Base-by-base conservation (phyloP, 2,888 invertebrate genomes). In the Hedya salicella region DNA sequence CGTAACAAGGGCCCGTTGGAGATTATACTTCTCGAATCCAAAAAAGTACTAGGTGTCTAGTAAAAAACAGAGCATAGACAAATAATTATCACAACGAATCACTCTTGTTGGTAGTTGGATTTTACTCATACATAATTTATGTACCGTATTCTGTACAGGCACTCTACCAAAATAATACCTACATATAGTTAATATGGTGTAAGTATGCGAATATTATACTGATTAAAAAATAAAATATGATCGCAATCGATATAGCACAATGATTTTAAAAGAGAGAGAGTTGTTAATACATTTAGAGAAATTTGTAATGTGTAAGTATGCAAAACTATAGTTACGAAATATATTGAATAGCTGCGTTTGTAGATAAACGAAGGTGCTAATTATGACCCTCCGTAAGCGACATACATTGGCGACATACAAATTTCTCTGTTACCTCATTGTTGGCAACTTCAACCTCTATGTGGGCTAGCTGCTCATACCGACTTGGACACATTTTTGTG, bases 361-460 rank as follows among this genome's bases (percentile, higher is more conserved):
- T 66, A 66, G 65, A 60, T 66, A 66, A 59, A 61, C 70, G 68
- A 73, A 83, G 81, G 81, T 82, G 83, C 74, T 75, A 82, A 82
- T 78, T 81, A 74, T 78, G 73, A 62, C 64, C 71, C 66, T 64
- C 54, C 57, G 66, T 54, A 67, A 66, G 65, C 65, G 64, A 69
- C 63, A 63, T 70, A 25, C 72, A 66, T 48, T 67, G 54, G 69
- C 40, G n/a, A n/a, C 66, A 68, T 56, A 62, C 42, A 68, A 75
- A 71, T 78, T 78, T 80, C 77, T 73, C 78, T 75, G 63, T 79
- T 78, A 75, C 78, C 73, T 74, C 77, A 79, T 73, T 78, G 75
- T 79, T 77, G 75, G 71, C 67, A 54, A 70, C 70, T 69, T 70
- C 68, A 68, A 69, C 69, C 73, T 69, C 70, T 70, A 71, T 69